phyloP scores from a whole-genome alignment of 2,797 vertebrate genomes.

The Microctenopoma steveboyesi region DNA sequence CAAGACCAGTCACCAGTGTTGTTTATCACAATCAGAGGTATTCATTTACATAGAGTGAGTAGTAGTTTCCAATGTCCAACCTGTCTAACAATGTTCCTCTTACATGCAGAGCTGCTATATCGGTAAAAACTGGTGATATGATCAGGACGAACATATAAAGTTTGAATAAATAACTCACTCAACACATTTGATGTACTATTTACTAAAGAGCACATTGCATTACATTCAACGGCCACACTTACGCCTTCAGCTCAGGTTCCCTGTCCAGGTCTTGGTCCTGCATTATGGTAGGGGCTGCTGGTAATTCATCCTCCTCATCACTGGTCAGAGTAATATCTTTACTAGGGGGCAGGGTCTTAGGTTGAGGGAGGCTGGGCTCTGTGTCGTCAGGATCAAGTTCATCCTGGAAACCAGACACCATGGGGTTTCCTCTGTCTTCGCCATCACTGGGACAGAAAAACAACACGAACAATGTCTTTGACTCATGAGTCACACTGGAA shows the following conservation, averaged over 20 bases:
- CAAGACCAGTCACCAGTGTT: no score
- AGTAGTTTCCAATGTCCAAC: no score
- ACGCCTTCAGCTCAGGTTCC: constrained; percentile 83
- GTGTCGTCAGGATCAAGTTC: constrained; percentile 91
- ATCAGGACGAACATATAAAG: no score
- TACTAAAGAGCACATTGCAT: no score
- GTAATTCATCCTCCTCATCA: constrained; percentile 85
- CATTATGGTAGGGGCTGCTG: constrained; percentile 28
- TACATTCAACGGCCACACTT: constrained; percentile 38
- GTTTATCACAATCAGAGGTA: no score
- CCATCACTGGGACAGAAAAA: constrained; percentile 83
- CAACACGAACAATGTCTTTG: neutral
- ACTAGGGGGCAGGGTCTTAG: constrained; percentile 71
- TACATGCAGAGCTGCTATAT: no score
- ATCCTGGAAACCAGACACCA: constrained; percentile 94
- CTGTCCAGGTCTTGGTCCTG: constrained; percentile 73
- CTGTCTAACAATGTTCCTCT: no score
- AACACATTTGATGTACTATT: no score
- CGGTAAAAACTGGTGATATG: no score
- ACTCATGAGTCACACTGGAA: neutral
- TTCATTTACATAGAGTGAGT: no score
- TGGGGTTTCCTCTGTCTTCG: constrained; percentile 88
- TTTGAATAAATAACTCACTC: no score
- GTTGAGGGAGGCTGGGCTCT: constrained; percentile 61
- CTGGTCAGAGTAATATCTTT: constrained; percentile 86